A percentile compares a stretch with the other conserved stretches of the same genome.
phyloP scores from a whole-genome alignment of 2,888 invertebrate genomes.

The Agrenia bidenticulata region DNA sequence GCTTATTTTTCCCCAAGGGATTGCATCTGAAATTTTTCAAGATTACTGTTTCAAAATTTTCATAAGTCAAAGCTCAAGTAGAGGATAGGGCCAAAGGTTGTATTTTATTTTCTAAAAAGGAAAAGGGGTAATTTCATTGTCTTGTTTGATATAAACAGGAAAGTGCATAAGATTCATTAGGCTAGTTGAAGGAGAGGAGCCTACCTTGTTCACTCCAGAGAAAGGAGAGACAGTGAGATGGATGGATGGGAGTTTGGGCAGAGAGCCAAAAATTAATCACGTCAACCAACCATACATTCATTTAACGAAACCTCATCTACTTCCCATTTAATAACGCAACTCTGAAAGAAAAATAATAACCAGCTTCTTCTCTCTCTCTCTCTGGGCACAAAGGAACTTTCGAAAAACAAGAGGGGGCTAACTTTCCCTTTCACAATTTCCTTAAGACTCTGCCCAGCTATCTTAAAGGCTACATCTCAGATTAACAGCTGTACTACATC shows the following conservation, averaged over 20 bases:
- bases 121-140: constrained; percentile 26
- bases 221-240: constrained; percentile 37
- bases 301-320: constrained; percentile 17
- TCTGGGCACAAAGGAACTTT: background rate
- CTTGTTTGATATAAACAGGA: constrained; percentile 24
- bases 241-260: constrained; percentile 45
- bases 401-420: background rate
- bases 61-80: no score
- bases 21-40: no score
- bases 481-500: no score
- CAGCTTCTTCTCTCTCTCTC: constrained; percentile 1
- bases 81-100: no score
- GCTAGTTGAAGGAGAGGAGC: constrained; percentile 11
- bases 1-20: no score
- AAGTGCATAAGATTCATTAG: constrained; percentile 44
- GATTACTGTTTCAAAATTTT: no score
- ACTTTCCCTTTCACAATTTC: background rate
- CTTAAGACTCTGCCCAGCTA: no score
- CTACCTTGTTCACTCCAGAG: background rate
- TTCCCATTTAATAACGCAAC: constrained; percentile 14
- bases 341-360: constrained; percentile 8
- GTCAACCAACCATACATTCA: constrained; percentile 27
- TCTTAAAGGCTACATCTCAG: no score
- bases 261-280: constrained; percentile 49
- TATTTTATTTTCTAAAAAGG: background rate